Evolutionary conservation across 2,113 vertebrate genomes (phyloP), one percentile per base, ranked within the genome.

Genomic region (Gorsachius goisagi): DNA sequence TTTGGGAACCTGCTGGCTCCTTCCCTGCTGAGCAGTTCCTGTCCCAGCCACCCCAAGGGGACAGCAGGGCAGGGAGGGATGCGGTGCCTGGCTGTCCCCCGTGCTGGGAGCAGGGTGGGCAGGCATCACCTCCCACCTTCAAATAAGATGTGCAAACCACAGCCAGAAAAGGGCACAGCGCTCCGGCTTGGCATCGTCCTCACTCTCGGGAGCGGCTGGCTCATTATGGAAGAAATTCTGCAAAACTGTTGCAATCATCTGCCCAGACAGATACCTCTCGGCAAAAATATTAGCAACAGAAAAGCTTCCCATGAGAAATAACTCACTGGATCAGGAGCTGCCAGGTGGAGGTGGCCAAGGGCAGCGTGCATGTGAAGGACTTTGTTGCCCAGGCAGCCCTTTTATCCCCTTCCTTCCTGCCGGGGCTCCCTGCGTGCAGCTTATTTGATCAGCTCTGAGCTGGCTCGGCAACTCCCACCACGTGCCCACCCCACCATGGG

Each of bases 231-330:
- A 28, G 49, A 69, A 60, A 59, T 37, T 56, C 53, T 88, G n/a
- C 35, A 27, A 11, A 59, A 6, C 39, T 2, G 0, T 37, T 30
- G n/a, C 63, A 49, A 22, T 21, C 1, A 0, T 21, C 13, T 3
- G 3, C 24, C 26, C 33, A 35, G 59, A 19, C 6, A 11, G 66
- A 20, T 20, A n/a, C 8, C n/a, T 8, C 23, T 12, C 26, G 49
- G 41, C 26, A 63, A 50, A 73, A 22, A 32, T 8, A 26, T 1
- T 7, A 77, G 39, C 58, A 66, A 11, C 11, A 44, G 59, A 23
- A n/a, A 27, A 59, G 39, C 4, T 45, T 88, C 55, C 49, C 39
- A 7, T 2, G 21, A 73, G 67, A 9, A 45, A 13, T 24, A 59
- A 3, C 37, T 77, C 62, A 11, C 1, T 0, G 3, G 62, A 27